Evolutionary conservation across 2,797 vertebrate species (phyloP).

Genomic region (Agapornis canus): DNA sequence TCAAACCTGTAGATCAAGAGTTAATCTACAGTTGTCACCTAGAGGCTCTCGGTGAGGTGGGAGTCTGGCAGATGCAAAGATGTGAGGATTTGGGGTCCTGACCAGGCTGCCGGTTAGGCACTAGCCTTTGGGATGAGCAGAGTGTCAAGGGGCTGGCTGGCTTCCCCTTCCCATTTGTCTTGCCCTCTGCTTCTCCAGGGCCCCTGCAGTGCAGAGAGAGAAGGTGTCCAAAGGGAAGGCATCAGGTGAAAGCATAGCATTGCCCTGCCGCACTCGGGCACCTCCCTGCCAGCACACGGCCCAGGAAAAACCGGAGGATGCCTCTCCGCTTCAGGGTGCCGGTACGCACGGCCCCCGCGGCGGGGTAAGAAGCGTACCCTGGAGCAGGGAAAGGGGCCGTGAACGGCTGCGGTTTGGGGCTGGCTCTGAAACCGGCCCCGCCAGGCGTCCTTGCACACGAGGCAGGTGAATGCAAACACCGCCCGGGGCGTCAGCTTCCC

Average conservation of each 20-base stretch:
- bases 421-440: background rate
- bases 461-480: conserved; percentile 54
- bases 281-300: background rate
- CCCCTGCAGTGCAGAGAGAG: background rate
- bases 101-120: background rate
- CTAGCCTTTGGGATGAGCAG: background rate
- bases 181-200: background rate
- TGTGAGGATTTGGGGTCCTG: fast-evolving
- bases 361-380: background rate
- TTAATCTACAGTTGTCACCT: background rate
- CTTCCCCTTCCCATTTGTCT: background rate
- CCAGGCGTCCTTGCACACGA: conserved; percentile 15
- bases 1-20: background rate
- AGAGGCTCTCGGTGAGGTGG: background rate
- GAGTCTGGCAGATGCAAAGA: background rate
- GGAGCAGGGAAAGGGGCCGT: background rate
- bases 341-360: background rate
- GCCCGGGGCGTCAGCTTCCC: conserved; percentile 74
- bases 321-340: background rate
- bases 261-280: fast-evolving
- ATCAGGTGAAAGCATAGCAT: fast-evolving
- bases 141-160: background rate
- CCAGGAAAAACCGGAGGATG: background rate
- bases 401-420: background rate
- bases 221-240: background rate